These are phyloP conservation scores for Rambutsinella grinnellia DNA, from an alignment of 2,888 invertebrate genomes.

Conservation along the genomic window DNA sequence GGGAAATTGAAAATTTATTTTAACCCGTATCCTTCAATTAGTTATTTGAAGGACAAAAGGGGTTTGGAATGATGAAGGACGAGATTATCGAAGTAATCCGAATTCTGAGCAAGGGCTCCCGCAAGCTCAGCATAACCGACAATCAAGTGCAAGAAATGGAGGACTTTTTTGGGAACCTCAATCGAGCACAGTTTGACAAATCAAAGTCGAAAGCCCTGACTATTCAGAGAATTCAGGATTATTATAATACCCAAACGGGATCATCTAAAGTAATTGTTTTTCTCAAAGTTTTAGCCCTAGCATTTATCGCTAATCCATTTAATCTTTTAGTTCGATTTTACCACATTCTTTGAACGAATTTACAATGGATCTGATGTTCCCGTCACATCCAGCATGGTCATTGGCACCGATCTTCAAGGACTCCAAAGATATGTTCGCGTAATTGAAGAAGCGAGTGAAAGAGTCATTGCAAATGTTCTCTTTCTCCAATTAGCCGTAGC, in stretches of 20 bases:
- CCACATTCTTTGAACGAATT: conserved; percentile 26
- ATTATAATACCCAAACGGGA: conserved; percentile 40
- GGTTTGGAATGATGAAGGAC: conserved; percentile 41
- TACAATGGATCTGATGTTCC: conserved; percentile 39
- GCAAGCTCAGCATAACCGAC: conserved; percentile 32
- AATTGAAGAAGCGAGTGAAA: conserved; percentile 39
- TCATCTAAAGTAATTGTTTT: conserved; percentile 38
- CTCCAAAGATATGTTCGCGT: conserved; percentile 35
- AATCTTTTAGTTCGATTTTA: conserved; percentile 44
- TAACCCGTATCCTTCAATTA: neutral
- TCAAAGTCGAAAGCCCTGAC: conserved; percentile 27
- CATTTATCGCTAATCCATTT: too few relatives aligned
- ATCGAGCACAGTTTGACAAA: conserved; percentile 37
- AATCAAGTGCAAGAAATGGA: conserved; percentile 46
- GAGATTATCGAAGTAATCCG: conserved; percentile 38
- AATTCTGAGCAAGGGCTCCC: conserved; percentile 36
- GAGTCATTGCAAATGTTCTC: conserved; percentile 40
- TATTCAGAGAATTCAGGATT: conserved; percentile 37
- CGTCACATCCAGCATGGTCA: conserved; percentile 31
- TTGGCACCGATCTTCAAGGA: conserved; percentile 34
- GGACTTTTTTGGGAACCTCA: conserved; percentile 41
- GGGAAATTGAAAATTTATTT: too few relatives aligned
- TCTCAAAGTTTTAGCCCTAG: too few relatives aligned
- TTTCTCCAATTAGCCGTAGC: conserved; percentile 42
- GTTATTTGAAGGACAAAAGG: conserved; percentile 38